Evolutionary conservation across 2,888 invertebrate species (phyloP), one percentile per base, ranked within the genome.

Genomic region (Magallana nippona): DNA sequence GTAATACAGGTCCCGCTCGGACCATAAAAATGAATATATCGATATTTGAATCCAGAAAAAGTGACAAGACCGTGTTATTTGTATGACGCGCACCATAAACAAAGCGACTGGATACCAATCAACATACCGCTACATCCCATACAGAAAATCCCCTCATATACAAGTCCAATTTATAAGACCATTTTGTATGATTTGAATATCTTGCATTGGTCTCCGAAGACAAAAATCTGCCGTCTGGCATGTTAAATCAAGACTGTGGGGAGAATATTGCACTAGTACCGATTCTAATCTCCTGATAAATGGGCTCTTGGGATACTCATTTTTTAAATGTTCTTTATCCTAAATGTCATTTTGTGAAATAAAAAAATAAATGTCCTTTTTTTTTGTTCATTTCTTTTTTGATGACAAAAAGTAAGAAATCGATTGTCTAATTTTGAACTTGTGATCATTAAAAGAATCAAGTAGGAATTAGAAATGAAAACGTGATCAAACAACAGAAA

Each of bases 31-130:
- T 79, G 63, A 79, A 57, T 57, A 63, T 63, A 84, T 84, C 82
- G 82, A 84, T 84, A 84, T 82, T 63, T 78, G 84, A 84, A 84
- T 82, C 84, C 27, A 55, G 63, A 84, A 78, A 63, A 84, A 84
- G 82, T 82, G 84, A 79, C 60, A 56, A 10, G 19, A 32, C 60
- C 62, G 63, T 63, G 82, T 78, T 77, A 82, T 82, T 81, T 79
- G 63, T 84, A 84, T 82, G 63, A 82, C 55, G 19, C 56, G 55
- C 22, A 71, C 44, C 82, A 71, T 71, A 82, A 82, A 82, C 82
- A 82, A 44, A 82, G 17, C 19, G 27, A 17, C 44, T 22, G 55
- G 19, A 82, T 56, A 71, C 56, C 82, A 82, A 82, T 71, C 71
- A 81, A 55, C 13, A 63, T 22, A 10, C 19, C 55, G 82, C 55